Evolutionary conservation across 2,113 vertebrate species (phyloP).

Genomic region (Chroicocephalus ridibundus): DNA sequence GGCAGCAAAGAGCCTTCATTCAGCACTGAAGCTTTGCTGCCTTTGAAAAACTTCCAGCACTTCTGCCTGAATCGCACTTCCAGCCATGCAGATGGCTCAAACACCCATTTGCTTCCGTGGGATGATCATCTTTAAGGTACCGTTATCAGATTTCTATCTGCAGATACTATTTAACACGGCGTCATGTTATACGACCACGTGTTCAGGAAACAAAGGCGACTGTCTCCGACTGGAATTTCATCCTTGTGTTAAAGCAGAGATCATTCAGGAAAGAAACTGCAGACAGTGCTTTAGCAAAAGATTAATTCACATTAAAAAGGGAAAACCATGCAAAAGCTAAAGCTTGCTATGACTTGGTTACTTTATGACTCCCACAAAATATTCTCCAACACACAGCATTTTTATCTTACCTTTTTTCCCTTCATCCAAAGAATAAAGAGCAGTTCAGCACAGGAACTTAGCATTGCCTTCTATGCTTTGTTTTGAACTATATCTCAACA

Average conservation of each 20-base stretch:
- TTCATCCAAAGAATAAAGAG: background rate
- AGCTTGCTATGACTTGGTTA: background rate
- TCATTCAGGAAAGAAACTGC: background rate
- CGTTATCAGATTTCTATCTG: background rate
- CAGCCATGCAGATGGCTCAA: background rate
- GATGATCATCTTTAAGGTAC: background rate
- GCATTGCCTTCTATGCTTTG: background rate
- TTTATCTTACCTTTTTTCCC: background rate
- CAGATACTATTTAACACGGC: background rate
- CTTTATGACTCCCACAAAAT: background rate
- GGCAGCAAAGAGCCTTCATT: background rate
- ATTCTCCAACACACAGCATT: background rate
- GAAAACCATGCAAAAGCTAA: background rate
- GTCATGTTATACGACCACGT: background rate
- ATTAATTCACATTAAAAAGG: slow-evolving; percentile 33
- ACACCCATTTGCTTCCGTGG: background rate
- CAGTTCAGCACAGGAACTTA: background rate
- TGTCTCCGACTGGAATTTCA: slow-evolving; percentile 52
- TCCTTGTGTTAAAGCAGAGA: background rate
- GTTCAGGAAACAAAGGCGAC: slow-evolving; percentile 43
- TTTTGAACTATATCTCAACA: background rate
- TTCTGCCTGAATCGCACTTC: background rate
- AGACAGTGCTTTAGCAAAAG: background rate
- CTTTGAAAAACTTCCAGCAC: background rate
- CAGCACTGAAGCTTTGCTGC: background rate